phyloP scores from a whole-genome alignment of 2,797 vertebrate species.

The Ctenochaetus hawaiiensis region DNA sequence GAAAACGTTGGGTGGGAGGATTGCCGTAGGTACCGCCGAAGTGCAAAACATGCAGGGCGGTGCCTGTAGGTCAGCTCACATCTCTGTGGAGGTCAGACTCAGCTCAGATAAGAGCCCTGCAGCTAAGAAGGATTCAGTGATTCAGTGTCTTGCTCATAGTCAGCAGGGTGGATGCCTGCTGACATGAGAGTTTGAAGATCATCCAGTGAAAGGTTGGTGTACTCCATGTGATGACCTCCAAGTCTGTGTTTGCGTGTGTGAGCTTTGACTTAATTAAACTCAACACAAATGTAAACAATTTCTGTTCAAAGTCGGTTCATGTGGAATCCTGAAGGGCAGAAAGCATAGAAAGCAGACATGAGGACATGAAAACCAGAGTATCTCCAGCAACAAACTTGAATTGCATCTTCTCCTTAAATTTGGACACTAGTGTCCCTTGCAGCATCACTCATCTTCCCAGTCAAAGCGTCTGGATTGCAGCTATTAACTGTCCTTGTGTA shows the following conservation, averaged over 20 bases:
- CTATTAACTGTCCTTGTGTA: constrained; percentile 63
- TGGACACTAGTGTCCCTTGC: constrained; percentile 27
- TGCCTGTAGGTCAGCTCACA: constrained; percentile 46
- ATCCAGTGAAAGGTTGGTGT: constrained; percentile 30
- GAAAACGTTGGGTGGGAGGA: neutral
- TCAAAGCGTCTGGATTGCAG: constrained; percentile 46
- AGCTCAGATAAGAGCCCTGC: constrained; percentile 51
- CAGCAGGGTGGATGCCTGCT: constrained; percentile 59
- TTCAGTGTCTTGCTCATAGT: constrained; percentile 66
- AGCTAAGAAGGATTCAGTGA: constrained; percentile 61
- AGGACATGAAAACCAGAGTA: neutral
- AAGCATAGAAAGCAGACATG: no score
- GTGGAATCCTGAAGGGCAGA: no score
- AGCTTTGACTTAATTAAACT: constrained; percentile 3
- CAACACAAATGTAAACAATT: neutral
- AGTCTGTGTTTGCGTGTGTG: neutral
- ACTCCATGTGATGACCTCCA: constrained; percentile 26
- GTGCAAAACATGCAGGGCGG: neutral
- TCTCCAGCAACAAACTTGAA: constrained; percentile 16
- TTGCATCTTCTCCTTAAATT: constrained; percentile 38
- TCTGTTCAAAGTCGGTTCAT: no score
- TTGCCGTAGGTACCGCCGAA: neutral
- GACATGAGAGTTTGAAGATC: constrained; percentile 55
- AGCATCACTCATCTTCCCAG: constrained; percentile 46
- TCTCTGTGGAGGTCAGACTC: constrained; percentile 60